Evolutionary conservation across 2,888 invertebrate species (phyloP).

Genomic region (Heliconius cydno): DNA sequence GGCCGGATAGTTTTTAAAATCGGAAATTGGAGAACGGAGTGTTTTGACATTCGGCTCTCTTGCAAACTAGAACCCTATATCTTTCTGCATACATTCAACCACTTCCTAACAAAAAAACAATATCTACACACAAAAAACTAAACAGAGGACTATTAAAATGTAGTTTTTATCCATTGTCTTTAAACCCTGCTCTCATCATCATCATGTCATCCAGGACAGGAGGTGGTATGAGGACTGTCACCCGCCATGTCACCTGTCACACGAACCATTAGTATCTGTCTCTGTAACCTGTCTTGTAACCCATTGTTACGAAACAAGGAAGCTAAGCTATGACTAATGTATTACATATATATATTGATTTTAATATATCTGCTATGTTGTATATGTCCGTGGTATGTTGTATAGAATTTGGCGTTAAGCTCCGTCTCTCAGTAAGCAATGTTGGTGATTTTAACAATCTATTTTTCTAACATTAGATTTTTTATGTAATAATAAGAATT

Average conservation of each 20-base stretch:
- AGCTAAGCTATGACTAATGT: conserved; percentile 31
- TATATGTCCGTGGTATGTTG: too few relatives aligned
- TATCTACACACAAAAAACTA: not conserved
- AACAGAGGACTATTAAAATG: not conserved
- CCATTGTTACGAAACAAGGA: conserved; percentile 36
- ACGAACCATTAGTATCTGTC: conserved; percentile 35
- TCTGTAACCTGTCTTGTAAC: conserved; percentile 12
- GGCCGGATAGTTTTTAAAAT: not conserved
- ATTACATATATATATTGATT: too few relatives aligned
- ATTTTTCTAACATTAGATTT: too few relatives aligned
- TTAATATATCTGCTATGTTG: too few relatives aligned
- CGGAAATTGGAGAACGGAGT: too few relatives aligned
- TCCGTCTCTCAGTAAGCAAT: not conserved
- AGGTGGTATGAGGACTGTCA: conserved; percentile 16
- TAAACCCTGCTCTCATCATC: not conserved
- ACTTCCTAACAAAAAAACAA: not conserved
- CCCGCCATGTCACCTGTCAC: conserved; percentile 29
- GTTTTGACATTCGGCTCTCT: too few relatives aligned
- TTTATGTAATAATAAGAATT: too few relatives aligned
- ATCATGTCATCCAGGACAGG: not conserved
- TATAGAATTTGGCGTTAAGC: not conserved
- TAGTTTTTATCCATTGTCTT: not conserved
- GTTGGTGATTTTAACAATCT: not conserved
- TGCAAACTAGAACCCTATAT: too few relatives aligned
- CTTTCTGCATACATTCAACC: too few relatives aligned